phyloP scores from a whole-genome alignment of 2,797 vertebrate species.

The Sparidentex hasta region DNA sequence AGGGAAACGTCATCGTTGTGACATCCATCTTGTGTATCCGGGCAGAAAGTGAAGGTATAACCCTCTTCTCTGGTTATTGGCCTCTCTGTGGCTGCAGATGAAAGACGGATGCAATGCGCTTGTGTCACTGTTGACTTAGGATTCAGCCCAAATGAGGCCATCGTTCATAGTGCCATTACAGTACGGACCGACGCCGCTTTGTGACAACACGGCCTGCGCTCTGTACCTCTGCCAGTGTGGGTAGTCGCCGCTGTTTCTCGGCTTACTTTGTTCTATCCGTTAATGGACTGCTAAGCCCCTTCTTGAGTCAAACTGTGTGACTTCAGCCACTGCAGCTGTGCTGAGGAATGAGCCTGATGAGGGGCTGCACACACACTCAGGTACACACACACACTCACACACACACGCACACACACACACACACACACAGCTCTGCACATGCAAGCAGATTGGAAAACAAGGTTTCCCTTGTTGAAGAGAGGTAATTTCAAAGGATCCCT shows the following conservation, averaged over 20 bases:
- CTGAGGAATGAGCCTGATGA: slow-evolving; percentile 74
- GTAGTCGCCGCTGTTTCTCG: slow-evolving; percentile 55
- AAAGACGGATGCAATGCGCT: slow-evolving; percentile 39
- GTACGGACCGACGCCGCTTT: neutral
- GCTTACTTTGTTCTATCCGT: slow-evolving; percentile 72
- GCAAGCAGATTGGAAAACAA: slow-evolving; percentile 76
- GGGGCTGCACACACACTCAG: slow-evolving; percentile 35
- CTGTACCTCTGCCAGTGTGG: slow-evolving; percentile 48
- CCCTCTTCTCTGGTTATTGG: neutral
- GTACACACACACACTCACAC: slow-evolving; percentile 18
- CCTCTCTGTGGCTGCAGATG: slow-evolving; percentile 26
- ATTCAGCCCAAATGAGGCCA: slow-evolving; percentile 34
- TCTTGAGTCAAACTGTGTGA: slow-evolving; percentile 72
- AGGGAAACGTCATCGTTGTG: too few species aligned
- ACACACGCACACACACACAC: slow-evolving; percentile 19
- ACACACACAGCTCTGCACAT: slow-evolving; percentile 58
- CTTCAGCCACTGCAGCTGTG: slow-evolving; percentile 80
- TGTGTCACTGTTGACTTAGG: slow-evolving; percentile 30
- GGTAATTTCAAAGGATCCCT: slow-evolving; percentile 67
- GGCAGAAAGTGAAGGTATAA: neutral
- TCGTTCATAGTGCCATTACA: slow-evolving; percentile 38
- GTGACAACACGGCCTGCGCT: slow-evolving; percentile 39
- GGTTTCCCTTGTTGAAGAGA: slow-evolving; percentile 71
- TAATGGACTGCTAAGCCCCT: slow-evolving; percentile 80
- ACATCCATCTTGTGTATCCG: neutral